Conservation (phyloP, 2,113 vertebrate species). For the Lophochroa leadbeateri region DNA sequence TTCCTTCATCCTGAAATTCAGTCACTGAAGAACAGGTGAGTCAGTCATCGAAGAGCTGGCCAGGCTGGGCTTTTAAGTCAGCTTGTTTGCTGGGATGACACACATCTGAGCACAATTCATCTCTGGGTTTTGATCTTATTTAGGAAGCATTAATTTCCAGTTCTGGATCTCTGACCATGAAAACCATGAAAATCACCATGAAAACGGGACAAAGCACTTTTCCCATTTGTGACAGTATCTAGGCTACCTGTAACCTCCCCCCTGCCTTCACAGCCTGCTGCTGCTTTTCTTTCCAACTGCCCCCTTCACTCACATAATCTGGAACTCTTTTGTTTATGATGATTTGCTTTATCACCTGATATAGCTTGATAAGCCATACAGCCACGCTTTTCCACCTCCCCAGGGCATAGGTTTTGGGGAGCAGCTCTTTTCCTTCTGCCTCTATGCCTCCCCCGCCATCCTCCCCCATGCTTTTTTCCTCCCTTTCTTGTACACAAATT, state of each 20-base stretch:
- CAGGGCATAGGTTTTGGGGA: rapidly evolving
- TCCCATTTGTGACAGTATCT: not conserved
- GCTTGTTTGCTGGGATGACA: not conserved
- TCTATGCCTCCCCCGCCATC: not conserved
- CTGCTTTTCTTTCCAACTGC: not conserved
- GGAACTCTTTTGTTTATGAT: not conserved
- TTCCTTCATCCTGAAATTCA: not conserved
- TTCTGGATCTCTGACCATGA: not conserved
- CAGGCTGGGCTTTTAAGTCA: not conserved
- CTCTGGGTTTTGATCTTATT: not conserved
- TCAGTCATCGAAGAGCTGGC: not conserved
- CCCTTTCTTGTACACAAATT: not conserved
- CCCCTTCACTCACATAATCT: not conserved
- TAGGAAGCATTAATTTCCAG: not conserved
- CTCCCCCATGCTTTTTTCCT: not conserved
- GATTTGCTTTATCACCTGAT: not conserved
- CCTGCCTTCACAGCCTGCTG: not conserved
- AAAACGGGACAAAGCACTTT: not conserved
- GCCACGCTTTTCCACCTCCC: not conserved
- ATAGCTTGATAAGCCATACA: not conserved
- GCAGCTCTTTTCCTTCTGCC: not conserved
- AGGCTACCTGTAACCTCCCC: not conserved
- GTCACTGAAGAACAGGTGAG: not conserved
- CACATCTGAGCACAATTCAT: not conserved
- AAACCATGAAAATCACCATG: not conserved